Percentiles rank a stretch among this genome's conserved stretches.
phyloP scores from a whole-genome alignment of 2,888 invertebrate genomes.

The Drosophila pegasa region DNA sequence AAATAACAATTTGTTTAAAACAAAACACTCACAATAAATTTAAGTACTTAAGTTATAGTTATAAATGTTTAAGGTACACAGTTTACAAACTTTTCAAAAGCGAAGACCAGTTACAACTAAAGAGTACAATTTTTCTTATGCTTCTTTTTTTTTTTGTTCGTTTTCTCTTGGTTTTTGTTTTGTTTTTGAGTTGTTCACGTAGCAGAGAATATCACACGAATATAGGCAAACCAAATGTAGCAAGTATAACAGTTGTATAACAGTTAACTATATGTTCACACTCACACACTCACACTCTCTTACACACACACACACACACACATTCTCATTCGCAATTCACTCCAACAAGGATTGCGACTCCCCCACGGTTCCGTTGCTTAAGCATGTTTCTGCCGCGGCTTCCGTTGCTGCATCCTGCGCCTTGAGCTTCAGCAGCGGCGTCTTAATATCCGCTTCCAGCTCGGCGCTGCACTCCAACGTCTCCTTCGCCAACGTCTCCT shows the following conservation, averaged over 20 bases:
- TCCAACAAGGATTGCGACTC: slow-evolving; percentile 69
- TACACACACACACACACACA: slow-evolving; percentile 15
- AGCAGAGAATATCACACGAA: slow-evolving; percentile 76
- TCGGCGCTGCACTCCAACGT: slow-evolving; percentile 59
- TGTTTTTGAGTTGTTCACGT: slow-evolving; percentile 33
- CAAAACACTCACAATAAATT: slow-evolving; percentile 64
- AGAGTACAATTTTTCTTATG: slow-evolving; percentile 13
- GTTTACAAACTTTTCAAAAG: slow-evolving; percentile 73
- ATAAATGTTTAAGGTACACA: slow-evolving; percentile 71
- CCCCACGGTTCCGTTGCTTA: slow-evolving; percentile 62
- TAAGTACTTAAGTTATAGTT: slow-evolving; percentile 56
- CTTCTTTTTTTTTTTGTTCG: slow-evolving; percentile 2
- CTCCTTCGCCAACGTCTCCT: too few relatives aligned
- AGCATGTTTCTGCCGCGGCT: slow-evolving; percentile 33
- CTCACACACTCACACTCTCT: not conserved
- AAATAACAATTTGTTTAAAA: slow-evolving; percentile 65
- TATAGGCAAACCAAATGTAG: slow-evolving; percentile 60
- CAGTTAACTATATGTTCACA: slow-evolving; percentile 48
- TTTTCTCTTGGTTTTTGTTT: slow-evolving; percentile 3
- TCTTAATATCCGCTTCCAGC: slow-evolving; percentile 81
- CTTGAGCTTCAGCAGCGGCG: slow-evolving; percentile 78
- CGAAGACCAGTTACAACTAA: slow-evolving; percentile 64
- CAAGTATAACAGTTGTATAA: slow-evolving; percentile 67
- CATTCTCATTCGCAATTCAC: slow-evolving; percentile 33
- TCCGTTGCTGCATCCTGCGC: slow-evolving; percentile 53